These are phyloP conservation scores for Lithobates pipiens DNA, from an alignment of 2,797 vertebrate genomes.

Conservation along the genomic window DNA sequence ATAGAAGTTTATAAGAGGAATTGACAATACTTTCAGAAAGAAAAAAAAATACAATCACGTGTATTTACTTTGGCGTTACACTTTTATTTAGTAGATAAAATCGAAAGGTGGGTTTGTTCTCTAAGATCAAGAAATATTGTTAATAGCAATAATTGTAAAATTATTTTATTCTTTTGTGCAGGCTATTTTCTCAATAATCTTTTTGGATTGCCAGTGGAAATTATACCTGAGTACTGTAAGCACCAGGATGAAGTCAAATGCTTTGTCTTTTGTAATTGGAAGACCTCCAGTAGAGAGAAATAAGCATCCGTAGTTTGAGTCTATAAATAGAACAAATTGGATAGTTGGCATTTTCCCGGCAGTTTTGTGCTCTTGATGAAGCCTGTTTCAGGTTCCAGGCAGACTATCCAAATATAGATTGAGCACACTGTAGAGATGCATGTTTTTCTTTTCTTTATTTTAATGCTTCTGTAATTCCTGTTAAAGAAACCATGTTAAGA, in stretches of 20 bases:
- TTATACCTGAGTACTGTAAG: conserved; percentile 40
- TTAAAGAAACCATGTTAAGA: conserved; percentile 17
- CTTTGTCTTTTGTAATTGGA: conserved; percentile 54
- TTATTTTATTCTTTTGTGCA: conserved; percentile 14
- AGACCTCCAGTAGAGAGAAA: conserved; percentile 41
- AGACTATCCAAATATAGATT: conserved; percentile 52
- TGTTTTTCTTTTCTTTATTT: conserved; percentile 10
- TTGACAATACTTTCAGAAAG: too few relatives aligned
- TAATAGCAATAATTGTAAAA: background rate
- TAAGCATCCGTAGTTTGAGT: conserved; percentile 38
- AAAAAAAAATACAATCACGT: too few relatives aligned
- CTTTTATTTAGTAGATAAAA: too few relatives aligned
- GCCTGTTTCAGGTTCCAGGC: conserved; percentile 36
- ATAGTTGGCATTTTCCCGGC: conserved; percentile 42
- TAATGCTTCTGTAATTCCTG: conserved; percentile 11
- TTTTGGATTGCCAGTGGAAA: conserved; percentile 32
- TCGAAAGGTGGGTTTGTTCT: too few relatives aligned
- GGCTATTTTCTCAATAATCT: conserved; percentile 19
- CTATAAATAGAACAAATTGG: conserved; percentile 55
- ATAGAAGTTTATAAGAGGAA: too few relatives aligned
- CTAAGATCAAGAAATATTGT: background rate
- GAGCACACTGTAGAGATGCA: conserved; percentile 15
- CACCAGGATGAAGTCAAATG: conserved; percentile 22
- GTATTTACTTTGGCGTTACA: too few relatives aligned
- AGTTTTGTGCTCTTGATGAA: conserved; percentile 36